Evolutionary conservation across 2,797 vertebrate genomes (phyloP), one percentile per base, ranked within the genome.

Genomic region (Catostomus latipinnis): DNA sequence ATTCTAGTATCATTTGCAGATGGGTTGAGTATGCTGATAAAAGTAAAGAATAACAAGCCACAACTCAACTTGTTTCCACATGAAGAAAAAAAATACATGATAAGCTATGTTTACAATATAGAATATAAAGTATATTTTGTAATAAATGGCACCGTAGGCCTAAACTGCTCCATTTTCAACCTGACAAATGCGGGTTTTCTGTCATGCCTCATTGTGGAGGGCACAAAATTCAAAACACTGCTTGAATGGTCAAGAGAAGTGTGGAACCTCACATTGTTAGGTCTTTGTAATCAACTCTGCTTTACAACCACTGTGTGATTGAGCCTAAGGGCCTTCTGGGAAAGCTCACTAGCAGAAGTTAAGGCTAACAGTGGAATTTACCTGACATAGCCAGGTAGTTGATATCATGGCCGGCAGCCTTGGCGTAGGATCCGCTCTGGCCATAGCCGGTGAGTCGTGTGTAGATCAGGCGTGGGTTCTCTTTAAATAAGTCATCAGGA

Each of bases 351-450:
- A 77, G 8, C 13, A 1, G 10, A 8, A 4, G 46, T 12, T 34
- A 72, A 65, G 34, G 34, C 62, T 63, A 34, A 72, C 18, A 22
- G 0, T 14, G 8, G 9, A 46, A 8, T 12, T 84, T 91, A 98
- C 98, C 98, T 88, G 98, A 98, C 84, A 98, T 86, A 87, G 97
- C 95, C 68, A 98, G 78, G 85, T 92, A 99, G 92, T 99, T 99
- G 89, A 99, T 98, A 86, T 99, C 98, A 71, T 99, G 98, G 18
- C 97, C 98, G 0, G 97, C 96, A 34, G 89, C 86, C 0, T 22
- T 78, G 46, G 94, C 92, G 0, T 92, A 94, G 54, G 83, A 89
- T 80, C 97, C 98, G 2, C 85, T 93, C 79, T 99, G 97, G 50
- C 98, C 98, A 58, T 96, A 99, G 8, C 98, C 98, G 1, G 95